phyloP scores from a whole-genome alignment of 2,113 vertebrate genomes.

The Tricholaema leucomelas region DNA sequence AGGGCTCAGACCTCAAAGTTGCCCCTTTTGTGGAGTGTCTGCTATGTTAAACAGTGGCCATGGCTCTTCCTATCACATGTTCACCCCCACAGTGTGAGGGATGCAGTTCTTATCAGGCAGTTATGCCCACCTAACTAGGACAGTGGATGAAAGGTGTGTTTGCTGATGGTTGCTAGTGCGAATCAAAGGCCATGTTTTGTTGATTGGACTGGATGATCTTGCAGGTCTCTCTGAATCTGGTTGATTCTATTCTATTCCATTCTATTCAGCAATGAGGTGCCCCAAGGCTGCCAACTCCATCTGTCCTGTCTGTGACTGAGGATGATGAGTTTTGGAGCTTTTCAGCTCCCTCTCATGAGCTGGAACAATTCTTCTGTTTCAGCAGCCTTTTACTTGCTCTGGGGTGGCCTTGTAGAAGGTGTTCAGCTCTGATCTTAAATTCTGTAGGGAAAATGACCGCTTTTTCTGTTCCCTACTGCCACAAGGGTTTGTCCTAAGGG shows the following conservation, averaged over 20 bases:
- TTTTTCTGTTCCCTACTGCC: background rate
- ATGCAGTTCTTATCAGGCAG: fast-evolving
- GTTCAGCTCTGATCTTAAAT: background rate
- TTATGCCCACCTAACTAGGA: background rate
- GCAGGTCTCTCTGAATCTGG: too few relatives aligned
- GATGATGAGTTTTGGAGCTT: background rate
- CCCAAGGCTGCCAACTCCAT: fast-evolving
- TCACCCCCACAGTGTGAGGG: background rate
- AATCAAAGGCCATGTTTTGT: background rate
- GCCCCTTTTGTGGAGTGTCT: background rate
- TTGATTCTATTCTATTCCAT: too few relatives aligned
- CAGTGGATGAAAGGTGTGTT: background rate
- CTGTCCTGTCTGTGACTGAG: background rate
- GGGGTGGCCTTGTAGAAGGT: background rate
- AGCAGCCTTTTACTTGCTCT: background rate
- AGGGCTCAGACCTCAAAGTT: fast-evolving
- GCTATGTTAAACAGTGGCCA: fast-evolving
- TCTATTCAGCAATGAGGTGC: background rate
- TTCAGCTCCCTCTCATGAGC: background rate
- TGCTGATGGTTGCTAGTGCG: background rate
- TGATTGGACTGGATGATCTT: too few relatives aligned
- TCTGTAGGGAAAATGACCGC: background rate
- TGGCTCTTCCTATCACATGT: background rate
- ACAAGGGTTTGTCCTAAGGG: background rate
- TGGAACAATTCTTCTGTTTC: background rate